A percentile compares a stretch with the other conserved stretches of the same genome.
phyloP scores from a whole-genome alignment of 2,888 invertebrate species.

The Venustoraphidia nigricollis region DNA sequence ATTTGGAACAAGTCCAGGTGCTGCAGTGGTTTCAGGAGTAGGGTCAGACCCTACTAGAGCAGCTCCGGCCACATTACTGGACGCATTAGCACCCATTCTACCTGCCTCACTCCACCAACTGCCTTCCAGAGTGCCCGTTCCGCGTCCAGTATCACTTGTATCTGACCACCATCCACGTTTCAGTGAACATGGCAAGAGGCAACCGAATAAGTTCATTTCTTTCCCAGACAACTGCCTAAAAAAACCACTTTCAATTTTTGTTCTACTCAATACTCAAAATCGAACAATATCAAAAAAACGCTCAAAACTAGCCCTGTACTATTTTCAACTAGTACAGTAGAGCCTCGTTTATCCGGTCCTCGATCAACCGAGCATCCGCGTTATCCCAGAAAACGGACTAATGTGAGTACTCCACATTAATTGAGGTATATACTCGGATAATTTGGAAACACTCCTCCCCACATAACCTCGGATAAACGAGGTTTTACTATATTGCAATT shows the following conservation, averaged over 20 bases:
- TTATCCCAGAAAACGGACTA: too few species aligned
- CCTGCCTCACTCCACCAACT: slow-evolving; percentile 13
- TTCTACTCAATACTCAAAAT: neutral
- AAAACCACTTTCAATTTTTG: slow-evolving; percentile 5
- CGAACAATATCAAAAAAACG: too few species aligned
- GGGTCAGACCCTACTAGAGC: slow-evolving; percentile 14
- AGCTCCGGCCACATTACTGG: slow-evolving; percentile 21
- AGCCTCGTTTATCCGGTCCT: too few species aligned
- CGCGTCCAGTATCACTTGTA: slow-evolving; percentile 21
- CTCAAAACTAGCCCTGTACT: too few species aligned
- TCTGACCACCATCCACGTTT: slow-evolving; percentile 34
- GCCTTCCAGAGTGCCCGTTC: slow-evolving; percentile 27
- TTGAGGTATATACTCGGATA: too few species aligned
- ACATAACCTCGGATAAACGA: too few species aligned
- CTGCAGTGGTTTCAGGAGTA: slow-evolving; percentile 15
- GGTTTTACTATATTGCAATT: too few species aligned
- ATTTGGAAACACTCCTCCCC: too few species aligned
- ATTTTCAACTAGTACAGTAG: too few species aligned
- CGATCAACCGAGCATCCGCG: too few species aligned
- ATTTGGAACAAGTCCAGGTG: slow-evolving; percentile 19
- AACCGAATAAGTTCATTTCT: slow-evolving; percentile 42
- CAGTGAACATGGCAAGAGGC: slow-evolving; percentile 40
- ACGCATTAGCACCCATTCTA: slow-evolving; percentile 30
- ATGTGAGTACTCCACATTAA: too few species aligned
- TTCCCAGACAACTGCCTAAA: slow-evolving; percentile 37